Evolutionary conservation across 2,888 invertebrate genomes (phyloP).

Genomic region (Ganaspis brasiliensis): DNA sequence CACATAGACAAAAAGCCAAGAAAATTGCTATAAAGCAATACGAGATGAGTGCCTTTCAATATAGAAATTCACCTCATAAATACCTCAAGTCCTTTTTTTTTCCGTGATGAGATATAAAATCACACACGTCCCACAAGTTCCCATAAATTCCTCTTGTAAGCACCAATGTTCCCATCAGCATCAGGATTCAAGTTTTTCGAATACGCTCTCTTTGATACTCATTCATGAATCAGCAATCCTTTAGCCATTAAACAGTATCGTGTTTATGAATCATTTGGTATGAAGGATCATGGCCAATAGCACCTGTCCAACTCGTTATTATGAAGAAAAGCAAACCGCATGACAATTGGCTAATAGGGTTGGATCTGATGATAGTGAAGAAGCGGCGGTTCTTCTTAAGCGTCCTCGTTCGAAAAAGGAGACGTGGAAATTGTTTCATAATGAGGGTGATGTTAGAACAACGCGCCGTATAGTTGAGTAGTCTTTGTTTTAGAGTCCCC

Average conservation of each 20-base stretch:
- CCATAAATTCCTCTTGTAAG: slow-evolving; percentile 31
- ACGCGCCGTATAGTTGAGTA: slow-evolving; percentile 67
- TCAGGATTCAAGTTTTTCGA: slow-evolving; percentile 26
- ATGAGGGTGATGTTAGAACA: slow-evolving; percentile 73
- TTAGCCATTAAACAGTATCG: slow-evolving; percentile 20
- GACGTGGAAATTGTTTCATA: slow-evolving; percentile 74
- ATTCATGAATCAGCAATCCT: slow-evolving; percentile 42
- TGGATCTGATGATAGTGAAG: slow-evolving; percentile 54
- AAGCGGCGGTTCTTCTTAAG: slow-evolving; percentile 60
- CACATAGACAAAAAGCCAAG: no score
- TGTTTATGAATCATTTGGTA: slow-evolving; percentile 17
- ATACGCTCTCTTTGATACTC: slow-evolving; percentile 37
- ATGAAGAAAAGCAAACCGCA: slow-evolving; percentile 64
- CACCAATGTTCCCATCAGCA: slow-evolving; percentile 32
- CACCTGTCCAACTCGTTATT: slow-evolving; percentile 57
- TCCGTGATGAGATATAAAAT: slow-evolving; percentile 16
- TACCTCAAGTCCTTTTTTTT: slow-evolving; percentile 9
- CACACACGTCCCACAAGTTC: slow-evolving; percentile 29
- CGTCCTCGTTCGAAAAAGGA: slow-evolving; percentile 50
- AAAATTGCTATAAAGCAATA: background rate
- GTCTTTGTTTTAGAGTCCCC: slow-evolving; percentile 75
- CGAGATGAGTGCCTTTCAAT: background rate
- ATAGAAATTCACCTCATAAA: slow-evolving; percentile 18
- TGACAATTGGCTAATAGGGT: slow-evolving; percentile 67
- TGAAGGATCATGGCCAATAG: slow-evolving; percentile 4